Evolutionary conservation across 2,797 vertebrate species (phyloP).

Genomic region (Ctenosaura bakeri): DNA sequence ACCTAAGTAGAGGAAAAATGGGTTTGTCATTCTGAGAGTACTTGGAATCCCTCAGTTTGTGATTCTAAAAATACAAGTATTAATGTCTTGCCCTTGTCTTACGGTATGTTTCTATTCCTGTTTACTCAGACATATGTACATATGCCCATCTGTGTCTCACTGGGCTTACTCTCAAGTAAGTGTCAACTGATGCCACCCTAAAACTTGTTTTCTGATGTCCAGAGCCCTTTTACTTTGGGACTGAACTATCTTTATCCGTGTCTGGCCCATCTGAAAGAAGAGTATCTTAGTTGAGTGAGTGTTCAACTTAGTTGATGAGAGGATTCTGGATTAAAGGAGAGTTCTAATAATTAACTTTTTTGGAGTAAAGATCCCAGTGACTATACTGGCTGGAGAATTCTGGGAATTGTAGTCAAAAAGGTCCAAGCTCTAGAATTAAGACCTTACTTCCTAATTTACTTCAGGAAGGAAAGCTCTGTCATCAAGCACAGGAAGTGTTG

Average conservation of each 20-base stretch:
- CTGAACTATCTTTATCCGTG: not conserved
- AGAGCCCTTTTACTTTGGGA: not conserved
- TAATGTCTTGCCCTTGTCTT: not conserved
- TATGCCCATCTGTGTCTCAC: no score
- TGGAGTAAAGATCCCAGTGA: no score
- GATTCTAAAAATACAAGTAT: not conserved
- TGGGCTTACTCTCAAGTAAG: not conserved
- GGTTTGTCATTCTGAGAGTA: no score
- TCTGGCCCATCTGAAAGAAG: not conserved
- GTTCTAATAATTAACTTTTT: no score
- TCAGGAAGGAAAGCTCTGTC: constrained; percentile 51
- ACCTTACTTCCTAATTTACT: constrained; percentile 24
- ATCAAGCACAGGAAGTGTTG: constrained; percentile 66
- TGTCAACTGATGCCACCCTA: not conserved
- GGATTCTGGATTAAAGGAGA: no score
- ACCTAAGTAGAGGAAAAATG: no score
- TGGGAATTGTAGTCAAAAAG: no score
- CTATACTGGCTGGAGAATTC: no score
- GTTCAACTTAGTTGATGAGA: not conserved
- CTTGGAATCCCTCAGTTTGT: no score
- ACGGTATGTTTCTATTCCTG: no score
- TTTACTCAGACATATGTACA: not conserved
- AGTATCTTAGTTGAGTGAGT: not conserved
- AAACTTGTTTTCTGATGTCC: not conserved
- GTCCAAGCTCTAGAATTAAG: not conserved